These are phyloP conservation scores for Brachyopa scutellaris DNA, from an alignment of 2,888 invertebrate species.

Conservation along the genomic window DNA sequence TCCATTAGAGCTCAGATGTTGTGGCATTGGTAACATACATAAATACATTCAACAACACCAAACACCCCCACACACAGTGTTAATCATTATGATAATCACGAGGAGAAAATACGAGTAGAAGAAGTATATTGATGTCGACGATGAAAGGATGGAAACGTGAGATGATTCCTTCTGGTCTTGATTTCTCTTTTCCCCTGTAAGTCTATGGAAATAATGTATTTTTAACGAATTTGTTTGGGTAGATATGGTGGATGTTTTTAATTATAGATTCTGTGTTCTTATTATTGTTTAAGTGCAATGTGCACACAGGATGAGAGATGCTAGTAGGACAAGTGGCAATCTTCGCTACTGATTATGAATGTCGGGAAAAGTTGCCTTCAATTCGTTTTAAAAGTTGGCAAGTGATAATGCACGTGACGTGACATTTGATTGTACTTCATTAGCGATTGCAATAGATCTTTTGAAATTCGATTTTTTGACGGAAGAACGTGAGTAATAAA, in stretches of 20 bases:
- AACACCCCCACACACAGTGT: conserved; percentile 11
- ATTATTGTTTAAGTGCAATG: neutral
- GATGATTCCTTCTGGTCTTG: conserved; percentile 22
- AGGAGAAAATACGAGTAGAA: neutral
- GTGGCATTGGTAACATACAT: conserved; percentile 67
- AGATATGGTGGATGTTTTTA: conserved; percentile 14
- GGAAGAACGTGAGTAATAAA: too few species aligned
- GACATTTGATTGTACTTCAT: neutral
- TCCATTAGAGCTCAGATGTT: conserved; percentile 72
- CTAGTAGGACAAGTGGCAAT: neutral
- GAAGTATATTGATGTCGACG: conserved; percentile 54
- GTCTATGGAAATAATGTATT: conserved; percentile 17
- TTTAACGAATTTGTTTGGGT: too few species aligned
- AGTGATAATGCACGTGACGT: too few species aligned
- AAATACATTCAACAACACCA: conserved; percentile 32
- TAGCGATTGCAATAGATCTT: neutral
- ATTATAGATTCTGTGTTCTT: conserved; percentile 4
- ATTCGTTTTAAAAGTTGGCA: conserved; percentile 39
- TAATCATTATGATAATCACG: conserved; percentile 48
- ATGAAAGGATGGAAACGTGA: conserved; percentile 61
- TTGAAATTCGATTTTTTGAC: too few species aligned
- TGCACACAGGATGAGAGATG: neutral
- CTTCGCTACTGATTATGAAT: neutral
- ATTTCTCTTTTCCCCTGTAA: neutral
- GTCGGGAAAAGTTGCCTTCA: neutral